Conservation (phyloP, 2,888 invertebrate genomes). For the Himalopsyche tibetana region DNA sequence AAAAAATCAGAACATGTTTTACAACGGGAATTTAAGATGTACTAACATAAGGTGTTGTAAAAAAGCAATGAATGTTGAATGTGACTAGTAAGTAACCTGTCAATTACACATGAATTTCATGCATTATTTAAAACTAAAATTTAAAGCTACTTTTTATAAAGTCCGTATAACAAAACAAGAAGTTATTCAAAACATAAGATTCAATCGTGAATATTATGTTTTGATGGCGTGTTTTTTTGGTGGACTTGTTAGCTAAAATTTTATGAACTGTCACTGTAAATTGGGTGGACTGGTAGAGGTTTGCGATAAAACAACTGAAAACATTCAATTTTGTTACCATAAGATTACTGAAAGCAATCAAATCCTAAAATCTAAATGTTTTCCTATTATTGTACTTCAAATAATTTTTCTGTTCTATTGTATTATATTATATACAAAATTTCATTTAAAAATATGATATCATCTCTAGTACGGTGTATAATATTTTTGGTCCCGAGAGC, state of each 20-base stretch:
- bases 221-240: background rate
- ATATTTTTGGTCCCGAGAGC: too few relatives aligned
- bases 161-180: background rate
- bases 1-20: conserved; percentile 10
- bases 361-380: conserved; percentile 35
- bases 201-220: background rate
- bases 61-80: conserved; percentile 5
- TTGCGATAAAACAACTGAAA: conserved; percentile 1
- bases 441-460: background rate
- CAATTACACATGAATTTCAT: conserved; percentile 26
- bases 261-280: background rate
- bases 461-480: too few relatives aligned
- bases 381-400: background rate
- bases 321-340: too few relatives aligned
- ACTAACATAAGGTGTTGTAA: conserved; percentile 37
- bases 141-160: conserved; percentile 8
- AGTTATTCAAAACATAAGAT: too few relatives aligned
- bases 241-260: background rate
- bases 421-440: background rate
- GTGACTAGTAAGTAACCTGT: conserved; percentile 15
- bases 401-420: background rate
- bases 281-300: conserved; percentile 19
- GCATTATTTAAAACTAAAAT: conserved; percentile 16
- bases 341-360: background rate
- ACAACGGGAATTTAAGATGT: conserved; percentile 23